Conservation (phyloP, 2,113 vertebrate species). For the Ophiodon elongatus region DNA sequence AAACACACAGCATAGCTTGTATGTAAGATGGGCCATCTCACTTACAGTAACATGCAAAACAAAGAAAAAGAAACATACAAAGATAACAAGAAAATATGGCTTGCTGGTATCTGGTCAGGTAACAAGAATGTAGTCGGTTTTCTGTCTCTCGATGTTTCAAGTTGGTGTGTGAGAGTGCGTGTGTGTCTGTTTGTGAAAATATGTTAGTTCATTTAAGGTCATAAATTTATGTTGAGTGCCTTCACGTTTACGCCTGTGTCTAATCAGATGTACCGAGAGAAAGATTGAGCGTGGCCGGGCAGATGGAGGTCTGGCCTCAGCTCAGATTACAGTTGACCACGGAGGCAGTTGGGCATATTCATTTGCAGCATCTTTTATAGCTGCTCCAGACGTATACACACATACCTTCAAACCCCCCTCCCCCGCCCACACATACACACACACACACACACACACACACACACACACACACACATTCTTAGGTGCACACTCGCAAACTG, state of each 20-base stretch:
- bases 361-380: slow-evolving; percentile 59
- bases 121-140: slow-evolving; percentile 1
- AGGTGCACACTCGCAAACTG: not conserved
- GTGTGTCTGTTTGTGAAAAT: slow-evolving; percentile 7
- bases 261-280: not conserved
- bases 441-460: slow-evolving; percentile 12
- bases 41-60: not conserved
- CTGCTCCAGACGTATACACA: slow-evolving; percentile 6
- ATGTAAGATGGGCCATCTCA: not conserved
- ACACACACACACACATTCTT: slow-evolving; percentile 12
- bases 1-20: not conserved
- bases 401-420: too few species aligned
- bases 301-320: slow-evolving; percentile 49
- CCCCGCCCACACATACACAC: slow-evolving; percentile 18
- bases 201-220: not conserved
- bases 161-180: not conserved
- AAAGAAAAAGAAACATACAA: accelerated
- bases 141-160: slow-evolving; percentile 6
- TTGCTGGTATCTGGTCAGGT: slow-evolving; percentile 38
- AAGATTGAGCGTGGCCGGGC: slow-evolving; percentile 1
- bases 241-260: not conserved
- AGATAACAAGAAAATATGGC: not conserved
- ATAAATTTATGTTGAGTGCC: not conserved
- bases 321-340: slow-evolving; percentile 46
- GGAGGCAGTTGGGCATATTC: slow-evolving; percentile 53